A percentile compares a stretch with the other conserved stretches of the same genome.
Conservation (phyloP, 2,797 vertebrate genomes). For the Lacerta viridis region DNA sequence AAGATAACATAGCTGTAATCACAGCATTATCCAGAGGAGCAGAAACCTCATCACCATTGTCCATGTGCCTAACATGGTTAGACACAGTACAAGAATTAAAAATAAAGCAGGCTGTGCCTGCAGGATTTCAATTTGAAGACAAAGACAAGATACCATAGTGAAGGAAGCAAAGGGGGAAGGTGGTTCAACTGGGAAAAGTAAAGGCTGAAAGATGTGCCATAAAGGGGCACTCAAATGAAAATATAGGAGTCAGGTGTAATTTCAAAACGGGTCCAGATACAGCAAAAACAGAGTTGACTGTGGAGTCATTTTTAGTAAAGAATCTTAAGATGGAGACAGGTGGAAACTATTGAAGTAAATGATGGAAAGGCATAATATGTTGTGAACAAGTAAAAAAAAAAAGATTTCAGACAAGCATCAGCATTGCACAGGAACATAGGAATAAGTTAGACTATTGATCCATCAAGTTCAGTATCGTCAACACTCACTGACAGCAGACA, state of each 20-base stretch:
- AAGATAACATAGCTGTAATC: conserved; percentile 23
- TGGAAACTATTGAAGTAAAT: not conserved
- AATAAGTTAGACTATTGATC: too few species aligned
- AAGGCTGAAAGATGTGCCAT: not conserved
- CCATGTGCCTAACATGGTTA: not conserved
- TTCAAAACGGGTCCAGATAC: not conserved
- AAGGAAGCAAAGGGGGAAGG: not conserved
- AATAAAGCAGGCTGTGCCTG: not conserved
- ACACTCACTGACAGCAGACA: too few species aligned
- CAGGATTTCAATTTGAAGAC: not conserved
- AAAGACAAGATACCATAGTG: not conserved
- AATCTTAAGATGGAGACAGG: not conserved
- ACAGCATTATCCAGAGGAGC: not conserved
- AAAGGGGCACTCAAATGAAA: not conserved
- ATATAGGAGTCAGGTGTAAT: not conserved
- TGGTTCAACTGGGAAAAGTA: not conserved
- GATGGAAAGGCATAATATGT: not conserved
- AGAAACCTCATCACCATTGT: not conserved
- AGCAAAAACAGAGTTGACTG: not conserved
- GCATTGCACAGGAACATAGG: not conserved
- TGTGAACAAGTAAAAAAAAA: not conserved
- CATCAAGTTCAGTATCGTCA: too few species aligned
- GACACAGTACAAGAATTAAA: not conserved
- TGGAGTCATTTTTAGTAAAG: not conserved
- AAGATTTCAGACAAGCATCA: not conserved